Evolutionary conservation across 2,888 invertebrate species (phyloP).

Genomic region (Lasioglossum calceatum): DNA sequence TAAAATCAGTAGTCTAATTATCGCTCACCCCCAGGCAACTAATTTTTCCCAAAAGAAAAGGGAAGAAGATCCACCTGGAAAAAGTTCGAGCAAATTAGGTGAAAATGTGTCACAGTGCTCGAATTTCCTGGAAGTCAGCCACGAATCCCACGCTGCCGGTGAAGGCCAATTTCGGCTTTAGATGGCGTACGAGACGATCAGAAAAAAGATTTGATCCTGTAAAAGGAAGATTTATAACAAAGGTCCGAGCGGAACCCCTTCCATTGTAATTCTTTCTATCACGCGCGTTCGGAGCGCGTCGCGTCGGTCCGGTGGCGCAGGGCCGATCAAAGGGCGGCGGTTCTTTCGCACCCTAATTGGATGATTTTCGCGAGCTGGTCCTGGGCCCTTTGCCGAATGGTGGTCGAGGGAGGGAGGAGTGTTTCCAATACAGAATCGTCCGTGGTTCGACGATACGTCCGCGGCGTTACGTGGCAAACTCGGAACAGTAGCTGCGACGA

Average conservation of each 20-base stretch:
- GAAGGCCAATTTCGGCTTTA: not conserved
- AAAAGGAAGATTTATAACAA: constrained; percentile 12
- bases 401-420: not conserved
- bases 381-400: not conserved
- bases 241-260: not conserved
- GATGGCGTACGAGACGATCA: not conserved
- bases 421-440: constrained; percentile 42
- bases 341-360: constrained; percentile 61
- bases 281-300: constrained; percentile 35
- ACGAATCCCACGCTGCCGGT: not conserved
- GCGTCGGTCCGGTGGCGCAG: constrained; percentile 27
- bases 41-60: not conserved
- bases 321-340: constrained; percentile 55
- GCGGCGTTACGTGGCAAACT: constrained; percentile 27
- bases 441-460: constrained; percentile 18
- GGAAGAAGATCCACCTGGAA: not conserved
- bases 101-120: not conserved
- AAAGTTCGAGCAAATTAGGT: not conserved
- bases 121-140: not conserved
- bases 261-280: constrained; percentile 7
- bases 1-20: not conserved
- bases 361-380: constrained; percentile 50
- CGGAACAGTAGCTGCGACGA: constrained; percentile 13
- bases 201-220: constrained; percentile 12
- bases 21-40: not conserved